Evolutionary conservation across 2,797 vertebrate genomes (phyloP), one percentile per base, ranked within the genome.

Genomic region (Leuciscus waleckii): DNA sequence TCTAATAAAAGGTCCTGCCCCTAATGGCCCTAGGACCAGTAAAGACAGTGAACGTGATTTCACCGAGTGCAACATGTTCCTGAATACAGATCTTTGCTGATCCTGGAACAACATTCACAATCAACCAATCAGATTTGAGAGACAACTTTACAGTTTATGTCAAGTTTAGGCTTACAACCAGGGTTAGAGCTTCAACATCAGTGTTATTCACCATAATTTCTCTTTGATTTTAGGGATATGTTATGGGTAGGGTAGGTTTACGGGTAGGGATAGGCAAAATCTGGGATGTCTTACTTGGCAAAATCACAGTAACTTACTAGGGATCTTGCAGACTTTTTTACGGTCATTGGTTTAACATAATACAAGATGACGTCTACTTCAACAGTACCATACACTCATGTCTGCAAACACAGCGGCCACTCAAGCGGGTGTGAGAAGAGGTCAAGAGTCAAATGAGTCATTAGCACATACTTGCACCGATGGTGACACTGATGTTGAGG

Each of bases 391-490:
- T n/a, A 17, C 19, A 49, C 29, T 26, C 21, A 54, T 39, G 58
- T 75, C 14, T 41, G 58, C n/a, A 68, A 29, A 67, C 82, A 77
- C 7, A 76, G 16, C 1, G 26, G 61, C 83, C 85, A 87, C 85
- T 91, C 75, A 68, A 71, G 81, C 68, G 63, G 41, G 9, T 41
- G 58, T 83, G 69, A 81, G 41, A 71, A 68, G 46, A 87, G 91
- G 91, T 92, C 79, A 92, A 88, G 90, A 91, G 91, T 93, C 90
- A 93, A 91, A 83, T 80, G 82, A 87, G 88, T 93, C 91, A 90
- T 93, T 92, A 90, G 88, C 78, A 32, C 58, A 89, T 85, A 85
- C 84, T 88, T 87, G 90, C 89, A 73, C 89, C 83, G 88, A 92
- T 90, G 86, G 39, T 82, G 87, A 90, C 92, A 89, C 89, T 89